phyloP scores from a whole-genome alignment of 2,113 vertebrate species.

The Trinectes maculatus region DNA sequence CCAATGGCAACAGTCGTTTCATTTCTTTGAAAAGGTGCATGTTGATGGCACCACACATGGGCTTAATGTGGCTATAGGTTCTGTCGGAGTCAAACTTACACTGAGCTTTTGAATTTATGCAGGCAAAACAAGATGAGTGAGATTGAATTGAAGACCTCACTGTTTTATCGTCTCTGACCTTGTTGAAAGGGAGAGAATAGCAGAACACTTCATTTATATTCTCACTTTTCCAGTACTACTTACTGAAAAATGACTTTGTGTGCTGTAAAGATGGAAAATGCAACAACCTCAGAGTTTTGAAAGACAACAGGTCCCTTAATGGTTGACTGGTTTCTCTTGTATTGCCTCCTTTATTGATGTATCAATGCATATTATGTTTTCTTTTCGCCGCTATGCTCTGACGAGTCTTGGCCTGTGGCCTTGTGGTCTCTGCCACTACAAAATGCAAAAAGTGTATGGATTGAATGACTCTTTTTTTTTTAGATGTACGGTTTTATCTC shows the following conservation, averaged over 20 bases:
- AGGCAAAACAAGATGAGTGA: constrained; percentile 6
- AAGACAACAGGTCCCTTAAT: constrained; percentile 2
- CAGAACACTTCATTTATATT: constrained; percentile 32
- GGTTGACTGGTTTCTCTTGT: constrained; percentile 25
- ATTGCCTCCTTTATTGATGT: constrained; percentile 8
- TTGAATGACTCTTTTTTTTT: neutral
- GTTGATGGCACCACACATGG: constrained; percentile 40
- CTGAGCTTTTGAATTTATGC: constrained; percentile 18
- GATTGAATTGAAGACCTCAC: too few relatives aligned
- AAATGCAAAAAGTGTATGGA: constrained; percentile 10
- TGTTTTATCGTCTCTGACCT: too few relatives aligned
- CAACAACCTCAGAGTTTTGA: constrained; percentile 9
- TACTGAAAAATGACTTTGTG: constrained; percentile 16
- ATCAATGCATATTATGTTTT: constrained; percentile 30
- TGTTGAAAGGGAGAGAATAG: too few relatives aligned
- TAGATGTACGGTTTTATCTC: neutral
- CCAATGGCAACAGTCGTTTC: constrained; percentile 13
- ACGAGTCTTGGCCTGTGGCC: too few relatives aligned
- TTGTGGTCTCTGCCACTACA: constrained; percentile 4
- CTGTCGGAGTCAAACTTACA: constrained; percentile 37
- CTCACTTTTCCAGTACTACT: constrained; percentile 18
- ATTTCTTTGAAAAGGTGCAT: constrained; percentile 50
- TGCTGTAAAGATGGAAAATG: constrained; percentile 6
- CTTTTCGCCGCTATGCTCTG: constrained; percentile 33
- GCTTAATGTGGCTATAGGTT: constrained; percentile 55